Percentiles rank a stretch among this genome's conserved stretches.
These are phyloP conservation scores for Oopsacas minuta DNA, from an alignment of 37 sponge, comb jelly and placozoan species.

Conservation along the genomic window DNA sequence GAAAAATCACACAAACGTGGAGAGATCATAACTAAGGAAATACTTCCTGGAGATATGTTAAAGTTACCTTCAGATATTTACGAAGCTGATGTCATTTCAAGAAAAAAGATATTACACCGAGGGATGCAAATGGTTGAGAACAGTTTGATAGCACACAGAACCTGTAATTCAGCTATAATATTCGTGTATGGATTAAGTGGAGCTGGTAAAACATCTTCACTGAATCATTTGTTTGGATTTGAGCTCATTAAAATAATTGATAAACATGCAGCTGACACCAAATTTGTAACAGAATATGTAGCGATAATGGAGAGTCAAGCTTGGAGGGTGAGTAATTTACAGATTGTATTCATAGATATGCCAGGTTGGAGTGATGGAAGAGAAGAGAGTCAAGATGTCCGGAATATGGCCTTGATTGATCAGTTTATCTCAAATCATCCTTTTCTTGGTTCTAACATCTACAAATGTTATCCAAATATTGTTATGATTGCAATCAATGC, in stretches of 20 bases:
- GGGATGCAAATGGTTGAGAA: slow-evolving; percentile 1
- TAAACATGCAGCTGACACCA: background rate
- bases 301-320: background rate
- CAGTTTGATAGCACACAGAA: background rate
- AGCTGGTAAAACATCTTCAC: slow-evolving; percentile 1
- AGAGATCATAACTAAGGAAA: too few relatives aligned
- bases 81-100: background rate
- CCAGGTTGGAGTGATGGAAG: background rate
- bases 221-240: background rate
- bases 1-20: too few relatives aligned
- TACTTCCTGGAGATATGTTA: background rate
- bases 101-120: background rate
- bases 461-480: slow-evolving; percentile 6
- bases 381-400: background rate
- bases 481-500: background rate
- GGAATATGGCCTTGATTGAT: slow-evolving; percentile 7
- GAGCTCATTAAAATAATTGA: background rate
- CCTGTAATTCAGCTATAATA: background rate
- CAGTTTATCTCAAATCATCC: background rate
- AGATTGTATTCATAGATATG: slow-evolving; percentile 12
- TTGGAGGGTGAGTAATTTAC: background rate
- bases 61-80: background rate
- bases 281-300: slow-evolving; percentile 10
- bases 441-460: background rate
- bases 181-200: background rate